Conservation (phyloP, 2,113 vertebrate species). For the Muntiacus muntjak region DNA sequence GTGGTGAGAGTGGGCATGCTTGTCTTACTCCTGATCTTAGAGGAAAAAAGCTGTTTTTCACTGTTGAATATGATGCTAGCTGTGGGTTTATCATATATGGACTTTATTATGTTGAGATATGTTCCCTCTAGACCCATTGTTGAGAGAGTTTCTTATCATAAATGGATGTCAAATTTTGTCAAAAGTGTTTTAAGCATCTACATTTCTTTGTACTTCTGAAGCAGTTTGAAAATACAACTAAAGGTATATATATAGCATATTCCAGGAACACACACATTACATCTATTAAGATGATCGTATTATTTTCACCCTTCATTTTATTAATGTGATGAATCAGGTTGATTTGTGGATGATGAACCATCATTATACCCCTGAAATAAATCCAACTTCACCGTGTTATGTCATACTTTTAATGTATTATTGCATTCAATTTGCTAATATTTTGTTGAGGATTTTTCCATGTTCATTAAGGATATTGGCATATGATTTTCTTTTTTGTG, state of each 20-base stretch:
- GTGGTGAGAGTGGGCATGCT: not conserved
- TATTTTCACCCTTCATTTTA: not conserved
- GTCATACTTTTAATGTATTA: not conserved
- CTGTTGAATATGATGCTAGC: not conserved
- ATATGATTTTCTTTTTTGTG: not conserved
- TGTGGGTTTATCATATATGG: not conserved
- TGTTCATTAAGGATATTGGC: not conserved
- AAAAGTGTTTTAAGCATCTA: not conserved
- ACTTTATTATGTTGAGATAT: not conserved
- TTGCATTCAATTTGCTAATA: not conserved
- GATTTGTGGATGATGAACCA: not conserved
- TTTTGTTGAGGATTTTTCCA: not conserved
- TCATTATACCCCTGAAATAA: not conserved
- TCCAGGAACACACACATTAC: not conserved
- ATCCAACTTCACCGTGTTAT: not conserved
- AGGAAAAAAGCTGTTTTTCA: not conserved
- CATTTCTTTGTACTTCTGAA: not conserved
- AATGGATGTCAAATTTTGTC: not conserved
- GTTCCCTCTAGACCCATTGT: not conserved
- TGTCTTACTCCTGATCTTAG: not conserved
- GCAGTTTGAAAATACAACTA: constrained; percentile 16
- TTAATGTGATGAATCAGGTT: not conserved
- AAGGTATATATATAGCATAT: not conserved
- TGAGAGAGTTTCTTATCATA: not conserved
- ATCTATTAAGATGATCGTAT: not conserved